Percentiles rank a stretch among this genome's conserved stretches.
These are phyloP conservation scores for Globia sparganii DNA, from an alignment of 2,888 invertebrate genomes.

Conservation along the genomic window DNA sequence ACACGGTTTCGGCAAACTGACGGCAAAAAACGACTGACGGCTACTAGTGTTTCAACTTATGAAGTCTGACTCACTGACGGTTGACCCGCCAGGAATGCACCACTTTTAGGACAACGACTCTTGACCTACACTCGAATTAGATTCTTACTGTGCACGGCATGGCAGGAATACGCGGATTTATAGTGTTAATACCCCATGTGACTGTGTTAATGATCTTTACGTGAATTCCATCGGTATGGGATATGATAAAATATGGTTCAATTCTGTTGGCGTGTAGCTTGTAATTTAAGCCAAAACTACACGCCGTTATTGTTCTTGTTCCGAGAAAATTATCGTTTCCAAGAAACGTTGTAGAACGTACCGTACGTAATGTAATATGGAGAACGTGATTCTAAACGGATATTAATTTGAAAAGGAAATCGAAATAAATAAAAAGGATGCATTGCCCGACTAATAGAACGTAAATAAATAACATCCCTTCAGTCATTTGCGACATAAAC, in stretches of 20 bases:
- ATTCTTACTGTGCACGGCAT: constrained; percentile 44
- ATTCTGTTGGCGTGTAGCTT: constrained; percentile 13
- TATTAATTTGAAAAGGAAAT: background rate
- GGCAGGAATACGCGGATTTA: constrained; percentile 29
- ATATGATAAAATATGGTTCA: constrained; percentile 13
- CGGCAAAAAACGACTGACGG: constrained; percentile 10
- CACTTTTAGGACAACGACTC: constrained; percentile 80
- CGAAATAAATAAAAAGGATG: background rate
- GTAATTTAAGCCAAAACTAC: constrained; percentile 43
- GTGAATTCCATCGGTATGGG: constrained; percentile 2
- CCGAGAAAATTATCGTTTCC: constrained; percentile 33
- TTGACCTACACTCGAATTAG: constrained; percentile 67
- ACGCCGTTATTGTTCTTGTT: constrained; percentile 46
- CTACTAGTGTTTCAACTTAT: constrained; percentile 55
- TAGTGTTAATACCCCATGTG: constrained; percentile 5
- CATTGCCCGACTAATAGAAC: background rate
- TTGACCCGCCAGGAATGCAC: constrained; percentile 72
- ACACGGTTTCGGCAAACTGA: constrained; percentile 63
- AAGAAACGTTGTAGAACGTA: background rate
- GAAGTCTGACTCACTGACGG: constrained; percentile 68
- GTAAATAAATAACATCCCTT: background rate
- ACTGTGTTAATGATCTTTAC: constrained; percentile 20
- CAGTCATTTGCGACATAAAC: background rate
- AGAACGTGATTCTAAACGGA: background rate
- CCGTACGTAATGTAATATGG: background rate